Percentiles rank a stretch among this genome's conserved stretches.
Conservation (phyloP, 2,113 vertebrate species). For the Echinops telfairi region DNA sequence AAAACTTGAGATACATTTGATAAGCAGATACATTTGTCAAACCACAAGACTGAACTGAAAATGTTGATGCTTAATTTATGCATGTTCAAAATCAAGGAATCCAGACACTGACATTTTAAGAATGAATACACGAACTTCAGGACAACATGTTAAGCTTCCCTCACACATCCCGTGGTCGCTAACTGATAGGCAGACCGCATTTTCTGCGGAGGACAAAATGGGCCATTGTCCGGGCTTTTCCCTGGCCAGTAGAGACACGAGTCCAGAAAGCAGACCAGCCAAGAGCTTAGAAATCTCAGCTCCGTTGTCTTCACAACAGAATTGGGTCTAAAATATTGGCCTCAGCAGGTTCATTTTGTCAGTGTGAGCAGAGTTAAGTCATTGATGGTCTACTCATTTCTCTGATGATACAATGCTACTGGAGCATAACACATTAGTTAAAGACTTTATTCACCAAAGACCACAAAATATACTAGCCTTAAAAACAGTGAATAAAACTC, state of each 20-base stretch:
- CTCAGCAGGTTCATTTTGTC: neutral
- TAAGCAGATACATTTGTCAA: no score
- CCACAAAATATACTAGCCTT: neutral
- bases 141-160: no score
- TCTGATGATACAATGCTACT: neutral
- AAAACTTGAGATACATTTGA: no score
- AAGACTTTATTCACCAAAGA: constrained; percentile 30
- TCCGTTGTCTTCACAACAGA: neutral
- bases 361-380: neutral
- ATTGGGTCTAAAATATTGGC: neutral
- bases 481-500: constrained; percentile 22
- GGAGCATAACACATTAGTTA: neutral
- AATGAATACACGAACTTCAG: no score
- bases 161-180: no score
- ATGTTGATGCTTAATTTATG: no score
- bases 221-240: neutral
- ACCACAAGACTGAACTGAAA: no score
- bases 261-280: neutral
- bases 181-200: no score
- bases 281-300: neutral
- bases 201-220: neutral
- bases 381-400: neutral
- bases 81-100: no score
- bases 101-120: no score
- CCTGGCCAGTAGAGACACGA: neutral